Evolutionary conservation across 2,888 invertebrate genomes (phyloP), one percentile per base, ranked within the genome.

Genomic region (Zaprionus bogoriensis): DNA sequence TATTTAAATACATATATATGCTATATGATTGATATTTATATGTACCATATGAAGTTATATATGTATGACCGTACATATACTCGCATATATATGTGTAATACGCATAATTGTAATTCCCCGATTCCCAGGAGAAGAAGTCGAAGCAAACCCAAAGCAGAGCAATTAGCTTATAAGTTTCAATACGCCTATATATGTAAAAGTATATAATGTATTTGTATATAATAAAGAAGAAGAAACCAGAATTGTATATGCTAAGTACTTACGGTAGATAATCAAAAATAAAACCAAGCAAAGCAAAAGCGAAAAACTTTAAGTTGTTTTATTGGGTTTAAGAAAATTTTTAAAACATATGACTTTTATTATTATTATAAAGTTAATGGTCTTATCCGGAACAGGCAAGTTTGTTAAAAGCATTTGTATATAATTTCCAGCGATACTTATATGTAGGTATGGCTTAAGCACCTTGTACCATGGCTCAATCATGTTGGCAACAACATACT

Each of bases 221-320:
- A 83, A 74, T 57, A 76, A 61, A 44, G 48, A 48, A 14, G 25
- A 23, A 12, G 48, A 45, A 42, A 39, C 45, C 42, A 39, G 63
- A 59, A 64, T 57, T 84, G 73, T 84, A 78, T 74, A 69, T 70
- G 58, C 61, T 82, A 82, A 87, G 85, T 78, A 82, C 81, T 81
- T 87, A 82, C 79, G 76, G 78, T 82, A 84, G 82, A 82, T 82
- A 82, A 82, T 82, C 82, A 82, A 84, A 87, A 85, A 82, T 87
- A 86, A 80, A 77, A 67, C 52, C 59, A 63, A 50, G 63, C 30
- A 69, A 47, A 12, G n/a, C 6, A 42, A 38, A 46, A 51, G 42
- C 9, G 10, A 41, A 12, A 10, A n/a, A 6, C 2, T 41, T 22
- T 5, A 3, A 14, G 9, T 27, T 32, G n/a, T 32, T 32, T 32